These are phyloP conservation scores for Perognathus longimembris DNA, from an alignment of 2,113 vertebrate genomes.

Conservation along the genomic window DNA sequence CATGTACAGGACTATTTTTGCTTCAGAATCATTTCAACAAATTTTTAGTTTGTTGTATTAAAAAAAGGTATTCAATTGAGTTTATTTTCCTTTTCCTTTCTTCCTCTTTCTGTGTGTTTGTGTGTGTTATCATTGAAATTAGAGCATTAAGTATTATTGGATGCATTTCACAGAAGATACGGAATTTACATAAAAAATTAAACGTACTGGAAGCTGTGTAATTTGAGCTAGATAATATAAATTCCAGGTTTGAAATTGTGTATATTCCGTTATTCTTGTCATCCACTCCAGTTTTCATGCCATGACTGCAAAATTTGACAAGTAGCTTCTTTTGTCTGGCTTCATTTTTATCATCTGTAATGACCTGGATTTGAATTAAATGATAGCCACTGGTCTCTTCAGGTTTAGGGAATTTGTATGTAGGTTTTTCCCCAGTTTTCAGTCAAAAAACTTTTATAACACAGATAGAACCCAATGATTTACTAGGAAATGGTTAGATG, in stretches of 20 bases:
- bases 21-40: constrained; percentile 41
- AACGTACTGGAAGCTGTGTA: not conserved
- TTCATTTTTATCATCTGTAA: not conserved
- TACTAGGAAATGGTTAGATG: not conserved
- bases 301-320: not conserved
- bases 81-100: not conserved
- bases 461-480: not conserved
- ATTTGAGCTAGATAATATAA: constrained; percentile 1
- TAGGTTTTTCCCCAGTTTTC: not conserved
- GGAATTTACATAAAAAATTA: not conserved
- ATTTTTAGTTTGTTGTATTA: constrained; percentile 50
- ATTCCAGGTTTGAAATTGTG: not conserved
- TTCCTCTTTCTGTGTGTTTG: not conserved
- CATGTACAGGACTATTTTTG: constrained; percentile 47
- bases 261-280: not conserved
- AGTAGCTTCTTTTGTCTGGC: not conserved
- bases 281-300: not conserved
- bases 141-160: not conserved
- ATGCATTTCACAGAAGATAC: not conserved
- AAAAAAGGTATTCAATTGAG: not conserved
- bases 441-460: constrained; percentile 4
- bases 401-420: not conserved
- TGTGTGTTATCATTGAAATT: not conserved
- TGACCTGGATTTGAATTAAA: not conserved
- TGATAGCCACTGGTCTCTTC: not conserved